Conservation (phyloP, 2,113 vertebrate genomes). For the Ibidorhyncha struthersii region DNA sequence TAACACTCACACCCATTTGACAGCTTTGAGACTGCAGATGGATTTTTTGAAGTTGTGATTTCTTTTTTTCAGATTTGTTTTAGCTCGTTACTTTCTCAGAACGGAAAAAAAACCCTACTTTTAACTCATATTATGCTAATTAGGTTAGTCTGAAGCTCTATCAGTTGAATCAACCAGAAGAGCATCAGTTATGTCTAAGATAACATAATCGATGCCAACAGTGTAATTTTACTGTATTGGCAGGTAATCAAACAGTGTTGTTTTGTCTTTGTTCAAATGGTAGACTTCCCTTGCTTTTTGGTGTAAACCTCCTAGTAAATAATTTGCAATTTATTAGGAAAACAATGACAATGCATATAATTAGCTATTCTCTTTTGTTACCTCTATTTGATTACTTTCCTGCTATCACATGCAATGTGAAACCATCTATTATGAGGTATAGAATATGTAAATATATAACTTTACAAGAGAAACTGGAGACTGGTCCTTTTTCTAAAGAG, state of each 20-base stretch:
- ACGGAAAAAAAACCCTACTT: background rate
- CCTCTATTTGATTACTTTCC: slow-evolving; percentile 53
- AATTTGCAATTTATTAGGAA: slow-evolving; percentile 42
- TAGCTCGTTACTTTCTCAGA: background rate
- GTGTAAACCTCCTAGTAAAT: slow-evolving; percentile 32
- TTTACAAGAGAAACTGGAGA: slow-evolving; percentile 52
- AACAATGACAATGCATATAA: slow-evolving; percentile 32
- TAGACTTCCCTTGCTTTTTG: background rate
- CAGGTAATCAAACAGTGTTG: slow-evolving; percentile 11
- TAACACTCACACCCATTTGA: background rate
- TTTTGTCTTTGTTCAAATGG: background rate
- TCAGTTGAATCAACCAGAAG: background rate
- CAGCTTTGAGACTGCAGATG: slow-evolving; percentile 15
- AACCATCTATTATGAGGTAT: slow-evolving; percentile 67
- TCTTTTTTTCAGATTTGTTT: background rate
- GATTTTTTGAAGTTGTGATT: background rate
- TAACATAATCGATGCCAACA: background rate
- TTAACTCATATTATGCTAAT: background rate
- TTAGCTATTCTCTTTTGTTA: slow-evolving; percentile 60
- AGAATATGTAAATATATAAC: slow-evolving; percentile 70
- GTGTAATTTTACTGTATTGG: slow-evolving; percentile 4
- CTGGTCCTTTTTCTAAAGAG: slow-evolving; percentile 60
- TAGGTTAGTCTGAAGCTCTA: background rate
- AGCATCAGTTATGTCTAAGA: background rate
- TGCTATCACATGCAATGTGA: slow-evolving; percentile 55